These are phyloP conservation scores for Arenaria interpres DNA, from an alignment of 2,113 vertebrate species.

Conservation along the genomic window DNA sequence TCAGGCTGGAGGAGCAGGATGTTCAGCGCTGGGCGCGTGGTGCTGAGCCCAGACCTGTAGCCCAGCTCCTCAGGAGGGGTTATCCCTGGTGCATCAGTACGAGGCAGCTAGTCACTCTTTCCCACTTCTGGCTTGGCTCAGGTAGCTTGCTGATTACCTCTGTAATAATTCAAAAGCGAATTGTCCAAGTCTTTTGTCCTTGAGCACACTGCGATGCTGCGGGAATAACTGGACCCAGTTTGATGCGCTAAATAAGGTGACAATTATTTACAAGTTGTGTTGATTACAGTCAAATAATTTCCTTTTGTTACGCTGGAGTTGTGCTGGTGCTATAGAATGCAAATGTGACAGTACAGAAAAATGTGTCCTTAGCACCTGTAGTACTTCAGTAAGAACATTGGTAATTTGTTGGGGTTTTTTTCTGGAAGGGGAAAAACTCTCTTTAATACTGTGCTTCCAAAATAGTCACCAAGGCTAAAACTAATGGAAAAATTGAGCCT, in stretches of 20 bases:
- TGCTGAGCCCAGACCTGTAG: not conserved
- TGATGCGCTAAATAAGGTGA: not conserved
- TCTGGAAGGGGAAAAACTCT: not conserved
- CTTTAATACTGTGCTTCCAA: not conserved
- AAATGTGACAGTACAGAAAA: not conserved
- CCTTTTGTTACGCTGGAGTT: not conserved
- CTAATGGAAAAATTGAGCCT: not conserved
- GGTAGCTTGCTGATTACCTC: not conserved
- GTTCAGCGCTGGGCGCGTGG: not conserved
- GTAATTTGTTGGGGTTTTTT: not conserved
- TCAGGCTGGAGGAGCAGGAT: not conserved
- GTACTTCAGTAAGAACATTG: not conserved
- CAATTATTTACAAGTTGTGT: not conserved
- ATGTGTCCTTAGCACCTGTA: not conserved
- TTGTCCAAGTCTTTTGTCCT: not conserved
- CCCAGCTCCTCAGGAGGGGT: not conserved
- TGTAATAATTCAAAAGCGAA: not conserved
- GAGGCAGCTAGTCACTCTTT: not conserved
- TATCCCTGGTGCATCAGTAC: fast-evolving
- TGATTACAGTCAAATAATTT: not conserved
- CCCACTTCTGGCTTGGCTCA: not conserved
- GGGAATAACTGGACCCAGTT: not conserved
- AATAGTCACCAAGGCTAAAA: not conserved
- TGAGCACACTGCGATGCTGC: not conserved
- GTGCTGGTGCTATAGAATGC: not conserved